Evolutionary conservation across 2,113 vertebrate species (phyloP).

Genomic region (Xenopus laevis): DNA sequence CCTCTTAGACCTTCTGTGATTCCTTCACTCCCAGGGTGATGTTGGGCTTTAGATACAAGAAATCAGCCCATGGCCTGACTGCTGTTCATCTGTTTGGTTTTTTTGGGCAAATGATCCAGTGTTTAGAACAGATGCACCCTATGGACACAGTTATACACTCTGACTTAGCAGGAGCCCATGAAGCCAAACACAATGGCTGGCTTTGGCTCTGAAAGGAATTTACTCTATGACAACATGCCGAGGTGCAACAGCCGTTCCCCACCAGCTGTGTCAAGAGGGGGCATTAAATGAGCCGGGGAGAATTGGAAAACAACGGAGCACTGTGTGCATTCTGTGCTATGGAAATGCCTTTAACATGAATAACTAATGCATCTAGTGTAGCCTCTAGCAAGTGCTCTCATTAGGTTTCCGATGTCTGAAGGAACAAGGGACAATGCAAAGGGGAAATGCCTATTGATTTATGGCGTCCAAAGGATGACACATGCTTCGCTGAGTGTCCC

Average conservation of each 20-base stretch:
- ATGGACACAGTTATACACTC: neutral
- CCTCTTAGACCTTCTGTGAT: neutral
- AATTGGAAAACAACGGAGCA: slow-evolving; percentile 39
- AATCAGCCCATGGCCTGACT: neutral
- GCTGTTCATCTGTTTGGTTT: slow-evolving; percentile 27
- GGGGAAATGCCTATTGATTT: neutral
- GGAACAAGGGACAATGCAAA: neutral
- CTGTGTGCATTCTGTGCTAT: slow-evolving; percentile 11
- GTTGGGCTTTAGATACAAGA: slow-evolving; percentile 6
- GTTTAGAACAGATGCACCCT: slow-evolving; percentile 36
- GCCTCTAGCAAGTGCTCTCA: slow-evolving; percentile 13
- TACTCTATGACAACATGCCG: slow-evolving; percentile 28
- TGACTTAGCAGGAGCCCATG: neutral
- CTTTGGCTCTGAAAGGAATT: slow-evolving; percentile 22
- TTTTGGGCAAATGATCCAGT: slow-evolving; percentile 22
- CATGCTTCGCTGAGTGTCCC: neutral
- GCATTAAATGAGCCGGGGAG: slow-evolving; percentile 36
- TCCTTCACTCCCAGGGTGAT: neutral
- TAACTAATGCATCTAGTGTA: slow-evolving; percentile 21
- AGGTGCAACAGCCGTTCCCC: slow-evolving; percentile 30
- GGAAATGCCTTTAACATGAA: slow-evolving; percentile 29
- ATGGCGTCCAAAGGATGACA: neutral
- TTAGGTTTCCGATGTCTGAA: neutral
- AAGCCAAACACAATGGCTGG: slow-evolving; percentile 21
- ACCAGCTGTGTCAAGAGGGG: slow-evolving; percentile 35